phyloP scores from a whole-genome alignment of 2,797 vertebrate genomes.

The Pelochelys cantorii region DNA sequence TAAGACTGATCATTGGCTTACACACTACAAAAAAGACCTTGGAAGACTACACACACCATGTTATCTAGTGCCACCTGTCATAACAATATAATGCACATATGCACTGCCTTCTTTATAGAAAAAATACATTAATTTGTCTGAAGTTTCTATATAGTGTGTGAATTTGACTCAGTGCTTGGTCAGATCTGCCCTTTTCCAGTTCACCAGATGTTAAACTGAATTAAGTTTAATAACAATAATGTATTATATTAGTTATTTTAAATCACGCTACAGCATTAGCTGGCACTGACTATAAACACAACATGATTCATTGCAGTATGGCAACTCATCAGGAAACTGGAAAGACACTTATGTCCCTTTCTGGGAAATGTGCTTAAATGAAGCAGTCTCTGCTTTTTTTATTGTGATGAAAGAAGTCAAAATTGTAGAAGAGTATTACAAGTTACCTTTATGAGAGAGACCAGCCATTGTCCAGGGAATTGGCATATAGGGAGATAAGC shows the following conservation, averaged over 20 bases:
- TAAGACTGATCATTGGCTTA: constrained; percentile 6
- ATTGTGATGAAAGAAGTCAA: background rate
- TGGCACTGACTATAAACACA: background rate
- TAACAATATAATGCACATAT: background rate
- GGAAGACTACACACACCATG: background rate
- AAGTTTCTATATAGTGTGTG: background rate
- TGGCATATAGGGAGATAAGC: constrained; percentile 22
- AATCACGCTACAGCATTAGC: background rate
- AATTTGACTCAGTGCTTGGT: background rate
- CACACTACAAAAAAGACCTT: background rate
- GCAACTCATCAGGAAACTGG: background rate
- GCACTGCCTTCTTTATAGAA: background rate
- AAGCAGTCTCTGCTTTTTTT: background rate
- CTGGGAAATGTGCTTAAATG: background rate
- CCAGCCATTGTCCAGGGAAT: background rate
- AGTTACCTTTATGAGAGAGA: constrained; percentile 42
- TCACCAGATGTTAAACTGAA: background rate
- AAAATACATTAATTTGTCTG: background rate
- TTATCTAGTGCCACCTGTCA: background rate
- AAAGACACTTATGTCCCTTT: background rate
- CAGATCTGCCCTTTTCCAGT: background rate
- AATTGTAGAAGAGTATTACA: background rate
- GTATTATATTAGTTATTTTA: background rate
- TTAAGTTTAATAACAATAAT: background rate
- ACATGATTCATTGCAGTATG: background rate